These are phyloP conservation scores for Zaprionus nigranus DNA, from an alignment of 1,140 invertebrate genomes.

Conservation along the genomic window DNA sequence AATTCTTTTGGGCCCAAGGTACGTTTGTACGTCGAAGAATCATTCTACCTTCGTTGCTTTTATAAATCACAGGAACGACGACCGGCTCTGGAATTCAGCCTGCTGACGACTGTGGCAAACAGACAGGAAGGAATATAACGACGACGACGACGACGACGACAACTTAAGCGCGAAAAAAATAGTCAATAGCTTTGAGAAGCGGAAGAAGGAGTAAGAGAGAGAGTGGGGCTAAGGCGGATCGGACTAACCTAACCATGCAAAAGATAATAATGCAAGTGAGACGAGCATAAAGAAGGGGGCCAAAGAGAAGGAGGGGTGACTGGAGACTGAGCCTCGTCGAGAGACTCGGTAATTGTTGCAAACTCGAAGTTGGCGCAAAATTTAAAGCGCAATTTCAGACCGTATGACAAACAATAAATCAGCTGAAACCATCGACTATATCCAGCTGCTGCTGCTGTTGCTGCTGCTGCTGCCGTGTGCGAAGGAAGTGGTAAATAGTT, in stretches of 20 bases:
- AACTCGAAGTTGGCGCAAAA: conserved; percentile 69
- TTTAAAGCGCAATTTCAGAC: conserved; percentile 81
- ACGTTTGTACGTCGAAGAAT: conserved; percentile 65
- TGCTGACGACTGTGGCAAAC: conserved; percentile 64
- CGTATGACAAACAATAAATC: conserved; percentile 82
- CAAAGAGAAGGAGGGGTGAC: background rate
- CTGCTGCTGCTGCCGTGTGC: conserved; percentile 42
- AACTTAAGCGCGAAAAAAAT: conserved; percentile 80
- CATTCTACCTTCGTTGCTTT: conserved; percentile 74
- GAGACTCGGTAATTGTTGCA: conserved; percentile 75
- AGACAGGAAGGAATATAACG: conserved; percentile 82
- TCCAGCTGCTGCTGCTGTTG: conserved; percentile 12
- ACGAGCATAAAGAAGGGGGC: background rate
- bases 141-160: conserved; percentile 62
- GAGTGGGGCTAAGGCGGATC: background rate
- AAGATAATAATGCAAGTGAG: conserved; percentile 71
- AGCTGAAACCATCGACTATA: conserved; percentile 70
- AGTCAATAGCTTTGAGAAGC: conserved; percentile 61
- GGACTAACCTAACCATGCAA: conserved; percentile 36
- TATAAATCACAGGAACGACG: conserved; percentile 79
- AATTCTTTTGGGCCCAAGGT: conserved; percentile 73
- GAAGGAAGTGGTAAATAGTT: conserved; percentile 80
- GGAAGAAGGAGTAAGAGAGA: background rate
- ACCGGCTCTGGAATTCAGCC: conserved; percentile 56
- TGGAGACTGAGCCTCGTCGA: background rate